Evolutionary conservation across 2,797 vertebrate species (phyloP).

Genomic region (Cossypha polioptera): DNA sequence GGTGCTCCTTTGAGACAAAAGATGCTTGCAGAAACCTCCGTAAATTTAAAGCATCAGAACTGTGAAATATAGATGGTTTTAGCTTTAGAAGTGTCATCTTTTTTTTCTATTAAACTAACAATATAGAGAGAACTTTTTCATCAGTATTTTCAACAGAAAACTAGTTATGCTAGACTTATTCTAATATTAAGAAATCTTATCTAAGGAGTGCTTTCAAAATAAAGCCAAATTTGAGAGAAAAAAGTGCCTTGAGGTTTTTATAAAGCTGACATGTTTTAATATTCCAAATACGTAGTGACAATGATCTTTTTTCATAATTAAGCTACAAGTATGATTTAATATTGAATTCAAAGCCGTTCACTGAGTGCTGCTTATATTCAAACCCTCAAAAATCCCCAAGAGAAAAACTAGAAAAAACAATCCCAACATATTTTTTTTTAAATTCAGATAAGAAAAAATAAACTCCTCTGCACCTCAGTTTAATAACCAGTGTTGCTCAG

Average conservation of each 20-base stretch:
- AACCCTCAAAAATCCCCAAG: not conserved
- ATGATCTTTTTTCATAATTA: slow-evolving; percentile 42
- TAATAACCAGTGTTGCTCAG: slow-evolving; percentile 2
- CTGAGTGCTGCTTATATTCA: not conserved
- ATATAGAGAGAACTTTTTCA: not conserved
- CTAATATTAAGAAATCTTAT: slow-evolving; percentile 49
- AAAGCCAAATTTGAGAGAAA: not conserved
- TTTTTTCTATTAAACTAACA: slow-evolving; percentile 31
- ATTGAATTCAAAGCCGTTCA: slow-evolving; percentile 4
- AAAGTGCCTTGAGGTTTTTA: slow-evolving; percentile 41
- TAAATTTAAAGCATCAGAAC: not conserved
- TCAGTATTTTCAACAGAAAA: slow-evolving; percentile 44
- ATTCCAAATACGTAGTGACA: slow-evolving; percentile 17
- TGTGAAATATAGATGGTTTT: not conserved
- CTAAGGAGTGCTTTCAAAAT: slow-evolving; percentile 34
- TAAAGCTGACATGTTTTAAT: slow-evolving; percentile 30
- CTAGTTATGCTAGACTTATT: slow-evolving; percentile 44
- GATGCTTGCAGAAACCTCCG: not conserved
- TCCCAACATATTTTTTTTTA: not conserved
- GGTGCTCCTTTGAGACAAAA: not conserved
- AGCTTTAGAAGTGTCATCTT: slow-evolving; percentile 11
- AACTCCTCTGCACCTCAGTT: not conserved
- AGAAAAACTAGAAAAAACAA: not conserved
- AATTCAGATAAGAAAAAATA: slow-evolving; percentile 17
- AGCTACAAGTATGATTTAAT: not conserved